Base-by-base conservation (phyloP, 1,140 invertebrate species). In the Teleopsis dalmanni region DNA sequence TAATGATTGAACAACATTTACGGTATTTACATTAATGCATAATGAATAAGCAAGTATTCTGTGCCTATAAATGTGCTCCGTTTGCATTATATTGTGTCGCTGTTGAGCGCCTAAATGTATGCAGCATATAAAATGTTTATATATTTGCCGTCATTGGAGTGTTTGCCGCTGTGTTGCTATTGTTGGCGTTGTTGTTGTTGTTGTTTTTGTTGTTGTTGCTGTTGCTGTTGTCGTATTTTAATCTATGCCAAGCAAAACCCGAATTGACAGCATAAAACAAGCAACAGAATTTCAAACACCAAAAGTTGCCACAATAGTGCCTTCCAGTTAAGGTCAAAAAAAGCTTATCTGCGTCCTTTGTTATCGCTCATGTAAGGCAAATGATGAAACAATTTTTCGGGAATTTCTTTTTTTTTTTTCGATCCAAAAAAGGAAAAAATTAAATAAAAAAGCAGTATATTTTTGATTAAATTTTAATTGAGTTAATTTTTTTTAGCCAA, bases 1-100 rank as follows among this genome's bases (percentile, higher is more conserved):
- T 67, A 67, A 67, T 67, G 64, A 67, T 66, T 66, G 64, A 59
- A 67, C 64, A 66, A 66, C 64, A 67, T 67, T 67, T 67, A 64
- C 60, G 59, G 64, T 67, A 67, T 67, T 67, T 67, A 67, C 64
- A 67, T 67, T 66, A 50, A 66, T 67, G 63, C 64, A 67, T 67
- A 67, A 67, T 67, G 63, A 66, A 65, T 63, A 60, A 62, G 59
- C 50, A 35, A 10, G 8, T 11, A 23, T 6, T 14, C n/a, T 21
- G 41, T 19, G 41, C 41, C 41, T 43, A 43, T 29, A 43, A 19
- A 21, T 31, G 31, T 43, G 16, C 41, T 43, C 13, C 6, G 27
- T 16, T 11, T 11, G 18, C 4, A 35, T 29, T 29, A 29, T 13
- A 29, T 8, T 29, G 13, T 29, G 7, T 29, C 7, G 27, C 7